phyloP scores from a whole-genome alignment of 2,888 invertebrate species.

The Melanchra persicariae region DNA sequence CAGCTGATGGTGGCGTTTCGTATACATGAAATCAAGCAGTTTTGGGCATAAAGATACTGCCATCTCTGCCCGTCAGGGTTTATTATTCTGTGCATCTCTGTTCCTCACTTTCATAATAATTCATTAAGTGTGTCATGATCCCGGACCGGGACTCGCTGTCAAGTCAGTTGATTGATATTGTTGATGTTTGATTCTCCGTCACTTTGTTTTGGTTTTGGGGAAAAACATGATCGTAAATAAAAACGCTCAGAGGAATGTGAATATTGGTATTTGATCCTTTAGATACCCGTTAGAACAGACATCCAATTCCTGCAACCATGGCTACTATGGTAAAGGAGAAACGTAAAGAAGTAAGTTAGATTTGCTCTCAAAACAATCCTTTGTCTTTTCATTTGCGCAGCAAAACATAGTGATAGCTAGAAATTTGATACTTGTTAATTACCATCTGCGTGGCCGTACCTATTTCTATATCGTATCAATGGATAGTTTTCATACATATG shows the following conservation, averaged over 20 bases:
- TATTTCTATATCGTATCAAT: not conserved
- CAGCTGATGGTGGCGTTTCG: conserved; percentile 48
- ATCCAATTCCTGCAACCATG: conserved; percentile 68
- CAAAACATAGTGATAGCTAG: conserved; percentile 23
- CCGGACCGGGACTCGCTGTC: too few species aligned
- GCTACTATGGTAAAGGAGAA: conserved; percentile 87
- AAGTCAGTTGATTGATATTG: conserved; percentile 19
- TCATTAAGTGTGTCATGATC: not conserved
- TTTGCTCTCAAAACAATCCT: conserved; percentile 37
- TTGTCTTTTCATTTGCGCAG: conserved; percentile 63
- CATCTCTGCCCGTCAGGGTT: conserved; percentile 22
- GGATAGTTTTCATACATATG: not conserved
- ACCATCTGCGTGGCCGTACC: not conserved
- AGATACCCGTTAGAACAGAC: not conserved
- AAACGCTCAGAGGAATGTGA: conserved; percentile 9
- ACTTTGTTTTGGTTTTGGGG: conserved; percentile 60
- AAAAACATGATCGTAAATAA: conserved; percentile 53
- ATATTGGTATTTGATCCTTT: conserved; percentile 14
- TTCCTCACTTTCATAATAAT: not conserved
- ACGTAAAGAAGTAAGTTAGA: conserved; percentile 77
- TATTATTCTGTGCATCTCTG: too few species aligned
- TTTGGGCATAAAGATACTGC: conserved; percentile 4
- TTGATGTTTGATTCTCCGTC: not conserved
- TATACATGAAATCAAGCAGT: fast-evolving
- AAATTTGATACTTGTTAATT: conserved; percentile 10